Percentiles rank a stretch among this genome's conserved stretches.
These are phyloP conservation scores for Mantis religiosa DNA, from an alignment of 2,888 invertebrate species.

Conservation along the genomic window DNA sequence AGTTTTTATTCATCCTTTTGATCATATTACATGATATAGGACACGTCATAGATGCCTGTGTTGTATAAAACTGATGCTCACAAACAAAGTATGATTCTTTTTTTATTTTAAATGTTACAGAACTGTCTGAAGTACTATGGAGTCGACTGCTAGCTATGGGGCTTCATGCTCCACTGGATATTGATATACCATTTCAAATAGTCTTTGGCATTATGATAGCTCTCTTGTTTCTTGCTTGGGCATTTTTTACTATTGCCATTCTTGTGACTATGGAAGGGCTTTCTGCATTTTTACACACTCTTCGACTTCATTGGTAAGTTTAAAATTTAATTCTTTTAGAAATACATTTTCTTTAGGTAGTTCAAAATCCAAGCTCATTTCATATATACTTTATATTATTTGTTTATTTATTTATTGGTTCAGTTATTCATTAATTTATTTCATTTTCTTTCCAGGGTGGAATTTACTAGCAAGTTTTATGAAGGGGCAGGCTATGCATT, in stretches of 20 bases:
- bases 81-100: neutral
- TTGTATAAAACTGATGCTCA: too few relatives aligned
- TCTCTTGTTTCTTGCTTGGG: conserved; percentile 51
- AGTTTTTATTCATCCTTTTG: too few relatives aligned
- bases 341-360: neutral
- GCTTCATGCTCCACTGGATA: conserved; percentile 34
- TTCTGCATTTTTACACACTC: conserved; percentile 58
- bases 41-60: too few relatives aligned
- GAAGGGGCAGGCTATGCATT: conserved; percentile 61
- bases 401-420: neutral
- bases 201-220: conserved; percentile 43
- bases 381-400: neutral
- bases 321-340: neutral
- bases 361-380: neutral
- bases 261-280: conserved; percentile 59
- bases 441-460: conserved; percentile 54
- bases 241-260: conserved; percentile 52
- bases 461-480: conserved; percentile 74
- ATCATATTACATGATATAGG: too few relatives aligned
- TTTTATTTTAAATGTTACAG: too few relatives aligned
- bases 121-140: conserved; percentile 58
- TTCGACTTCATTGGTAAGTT: conserved; percentile 55
- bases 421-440: neutral
- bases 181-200: neutral
- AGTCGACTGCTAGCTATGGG: conserved; percentile 48